Conservation (phyloP, 2,113 vertebrate genomes). For the Trachemys scripta region DNA sequence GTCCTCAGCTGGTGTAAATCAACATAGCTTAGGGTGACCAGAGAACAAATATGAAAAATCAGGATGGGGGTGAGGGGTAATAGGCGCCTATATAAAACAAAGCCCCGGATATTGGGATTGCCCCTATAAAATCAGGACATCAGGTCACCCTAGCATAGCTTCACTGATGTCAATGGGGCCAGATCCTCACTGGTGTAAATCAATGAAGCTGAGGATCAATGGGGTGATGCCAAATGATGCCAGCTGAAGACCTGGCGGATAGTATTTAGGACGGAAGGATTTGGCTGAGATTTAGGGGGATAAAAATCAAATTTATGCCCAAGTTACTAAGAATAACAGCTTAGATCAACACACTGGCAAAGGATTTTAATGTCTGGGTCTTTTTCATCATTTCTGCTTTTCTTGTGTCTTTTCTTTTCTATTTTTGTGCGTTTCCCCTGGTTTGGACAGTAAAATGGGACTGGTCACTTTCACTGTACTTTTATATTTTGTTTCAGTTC, state of each 20-base stretch:
- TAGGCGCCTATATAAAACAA: too few relatives aligned
- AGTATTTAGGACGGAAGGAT: neutral
- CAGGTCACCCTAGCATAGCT: neutral
- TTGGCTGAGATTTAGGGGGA: neutral
- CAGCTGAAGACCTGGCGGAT: neutral
- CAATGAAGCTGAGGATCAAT: too few relatives aligned
- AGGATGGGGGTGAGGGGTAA: too few relatives aligned
- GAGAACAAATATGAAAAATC: too few relatives aligned
- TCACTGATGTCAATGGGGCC: neutral
- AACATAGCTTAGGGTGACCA: too few relatives aligned
- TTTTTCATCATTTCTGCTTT: neutral
- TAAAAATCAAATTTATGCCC: neutral
- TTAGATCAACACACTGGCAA: neutral
- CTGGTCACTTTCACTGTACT: too few relatives aligned
- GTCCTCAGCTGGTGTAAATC: neutral
- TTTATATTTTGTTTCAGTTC: too few relatives aligned
- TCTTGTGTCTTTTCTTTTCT: too few relatives aligned
- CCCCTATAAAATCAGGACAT: neutral
- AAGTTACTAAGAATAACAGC: neutral
- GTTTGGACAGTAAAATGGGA: too few relatives aligned
- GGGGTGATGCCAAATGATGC: neutral
- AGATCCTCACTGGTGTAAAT: neutral
- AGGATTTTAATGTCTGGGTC: neutral
- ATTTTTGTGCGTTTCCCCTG: too few relatives aligned
- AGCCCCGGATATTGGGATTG: too few relatives aligned